Evolutionary conservation across 2,888 invertebrate genomes (phyloP), one percentile per base, ranked within the genome.

Genomic region (Leptarthrus brevirostris): DNA sequence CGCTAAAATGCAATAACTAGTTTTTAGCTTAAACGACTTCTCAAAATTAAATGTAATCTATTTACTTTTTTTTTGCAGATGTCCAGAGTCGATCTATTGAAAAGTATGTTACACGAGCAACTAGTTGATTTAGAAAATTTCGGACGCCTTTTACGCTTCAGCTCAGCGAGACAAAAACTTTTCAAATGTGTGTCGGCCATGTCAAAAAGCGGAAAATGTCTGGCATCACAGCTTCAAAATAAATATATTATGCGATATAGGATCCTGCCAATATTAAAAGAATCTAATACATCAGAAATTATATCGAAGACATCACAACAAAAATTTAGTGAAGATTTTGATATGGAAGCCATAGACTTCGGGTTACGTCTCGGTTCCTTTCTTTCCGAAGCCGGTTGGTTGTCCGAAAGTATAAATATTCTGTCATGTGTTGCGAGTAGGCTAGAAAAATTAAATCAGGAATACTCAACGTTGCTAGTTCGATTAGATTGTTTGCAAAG

Each of bases 361-460:
- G 85, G 85, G 8, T 74, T 85, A 70, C 81, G 83, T 40, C 56
- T 86, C 86, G 93, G 93, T 74, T 89, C 89, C 76, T 97, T 97
- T 86, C 89, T 96, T 3, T 92, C 92, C 81, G 96, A 96, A 82
- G 93, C 94, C 0, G 96, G 96, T 0, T 95, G 95, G 93, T 92
- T 92, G 82, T 87, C 87, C 77, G 92, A 93, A 81, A 92, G 93
- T 76, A 91, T 93, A 81, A 86, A 88, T 53, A 90, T 96, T 71
- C 86, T 95, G 77, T 83, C 89, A 47, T 86, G 89, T 8, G 93
- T 93, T 79, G 89, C 91, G 76, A 86, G 88, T 77, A 83, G 93
- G 70, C 91, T 93, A 82, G 85, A 86, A 75, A 81, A 83, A 6
- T 86, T 88, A 78, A 86, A 87, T 18, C 86, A 87, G 78, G 87